phyloP scores from a whole-genome alignment of 2,888 invertebrate genomes.

The Autographa gamma region DNA sequence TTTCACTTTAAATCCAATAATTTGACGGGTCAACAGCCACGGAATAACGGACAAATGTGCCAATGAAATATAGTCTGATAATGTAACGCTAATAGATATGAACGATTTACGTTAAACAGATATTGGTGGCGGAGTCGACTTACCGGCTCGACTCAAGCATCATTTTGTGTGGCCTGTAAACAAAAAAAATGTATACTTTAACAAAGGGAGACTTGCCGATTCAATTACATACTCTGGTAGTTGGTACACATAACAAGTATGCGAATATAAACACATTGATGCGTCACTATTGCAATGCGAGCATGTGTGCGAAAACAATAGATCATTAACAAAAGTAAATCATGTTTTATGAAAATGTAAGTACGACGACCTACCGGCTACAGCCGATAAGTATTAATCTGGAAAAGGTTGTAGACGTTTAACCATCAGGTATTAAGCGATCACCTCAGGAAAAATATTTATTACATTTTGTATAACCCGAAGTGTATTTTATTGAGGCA shows the following conservation, averaged over 20 bases:
- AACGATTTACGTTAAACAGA: conserved; percentile 54
- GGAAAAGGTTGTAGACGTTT: conserved; percentile 71
- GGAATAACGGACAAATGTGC: conserved; percentile 53
- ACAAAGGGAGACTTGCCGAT: conserved; percentile 39
- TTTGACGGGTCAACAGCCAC: conserved; percentile 53
- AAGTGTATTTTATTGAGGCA: conserved; percentile 45
- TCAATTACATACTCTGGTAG: conserved; percentile 29
- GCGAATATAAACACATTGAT: conserved; percentile 23
- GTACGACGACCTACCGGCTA: conserved; percentile 54
- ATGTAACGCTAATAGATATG: conserved; percentile 37
- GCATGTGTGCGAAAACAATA: conserved; percentile 48
- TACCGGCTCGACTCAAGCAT: conserved; percentile 87
- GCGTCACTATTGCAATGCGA: conserved; percentile 31
- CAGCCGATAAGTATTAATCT: conserved; percentile 63
- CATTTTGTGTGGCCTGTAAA: conserved; percentile 87
- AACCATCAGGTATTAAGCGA: conserved; percentile 69
- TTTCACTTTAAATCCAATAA: conserved; percentile 21
- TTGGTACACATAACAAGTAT: conserved; percentile 30
- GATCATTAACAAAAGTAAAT: conserved; percentile 46
- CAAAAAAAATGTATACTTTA: conserved; percentile 63
- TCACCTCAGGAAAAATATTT: conserved; percentile 63
- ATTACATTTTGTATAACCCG: conserved; percentile 61
- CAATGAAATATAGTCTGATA: conserved; percentile 47
- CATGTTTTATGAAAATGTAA: conserved; percentile 41
- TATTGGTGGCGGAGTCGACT: conserved; percentile 63